Evolutionary conservation across 2,113 vertebrate species (phyloP), one percentile per base, ranked within the genome.

Genomic region (Jaculus jaculus): DNA sequence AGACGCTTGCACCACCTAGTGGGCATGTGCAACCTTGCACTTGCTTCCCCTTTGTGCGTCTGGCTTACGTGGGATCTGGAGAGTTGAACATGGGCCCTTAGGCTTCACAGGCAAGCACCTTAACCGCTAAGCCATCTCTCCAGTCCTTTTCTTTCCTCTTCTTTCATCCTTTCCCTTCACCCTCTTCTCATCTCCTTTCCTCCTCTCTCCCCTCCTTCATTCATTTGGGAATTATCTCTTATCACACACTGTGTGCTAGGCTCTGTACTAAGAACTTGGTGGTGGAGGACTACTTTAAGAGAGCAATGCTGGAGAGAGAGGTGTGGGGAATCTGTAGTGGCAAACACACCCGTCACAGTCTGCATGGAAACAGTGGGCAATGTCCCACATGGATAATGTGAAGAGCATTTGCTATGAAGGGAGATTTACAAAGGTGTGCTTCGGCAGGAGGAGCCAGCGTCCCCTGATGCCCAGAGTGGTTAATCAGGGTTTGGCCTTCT

Each of bases 271-370:
- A 71, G 58, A 85, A n/a, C 28, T n/a, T 17, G 26, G 16, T 0
- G 26, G 16, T 0, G 13, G 21, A 21, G 47, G 65, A 0, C 0
- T 47, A 6, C 34, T 68, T 54, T 10, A 13, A 54, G 58, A 78
- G 15, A 47, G 34, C 1, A 7, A 4, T 3, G n/a, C n/a, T 1
- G 61, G 72, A 23, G 11, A 16, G 13, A 7, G 11, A 16, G 17
- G 23, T 0, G 0, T 0, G 72, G 17, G 39, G 26, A 24, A 34
- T n/a, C 39, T 34, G 15, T 17, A 39, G n/a, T 13, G 42, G 32
- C 2, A 5, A 9, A 37, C 1, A 26, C 16, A 3, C 10, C 26
- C 7, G 23, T 7, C 4, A 0, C n/a, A n/a, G n/a, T n/a, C n/a
- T n/a, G n/a, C n/a, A n/a, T n/a, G n/a, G n/a, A n/a, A n/a, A n/a